Evolutionary conservation across 2,113 vertebrate genomes (phyloP), one percentile per base, ranked within the genome.

Genomic region (Kryptolebias marmoratus): DNA sequence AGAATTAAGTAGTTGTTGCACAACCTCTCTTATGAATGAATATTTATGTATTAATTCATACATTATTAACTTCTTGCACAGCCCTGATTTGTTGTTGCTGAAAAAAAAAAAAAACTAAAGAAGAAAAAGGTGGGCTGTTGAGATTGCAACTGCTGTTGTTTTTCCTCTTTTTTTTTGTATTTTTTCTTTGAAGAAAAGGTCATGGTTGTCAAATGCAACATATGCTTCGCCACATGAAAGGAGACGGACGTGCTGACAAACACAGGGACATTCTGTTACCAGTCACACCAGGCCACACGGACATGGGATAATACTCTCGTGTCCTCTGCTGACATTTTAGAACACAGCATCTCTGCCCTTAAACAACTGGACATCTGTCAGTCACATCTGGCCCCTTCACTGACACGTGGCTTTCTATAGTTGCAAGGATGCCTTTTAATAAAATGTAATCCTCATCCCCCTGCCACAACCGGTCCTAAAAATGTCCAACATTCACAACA

Each of bases 301-400:
- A 4, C 45, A 5, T 11, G 36, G 62, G 73, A 59, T 68, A 74
- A 76, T 39, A 30, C 58, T 11, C 61, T 27, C 47, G 57, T 58
- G 60, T 76, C 69, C 82, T 75, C 50, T 55, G 36, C 58, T 80
- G 77, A 64, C 52, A 68, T 81, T 71, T 71, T 31, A 78, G 74
- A 75, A 81, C 81, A 67, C 42, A 63, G 10, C n/a, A 16, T n/a
- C 50, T 18, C 9, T 11, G 16, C 39, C 5, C 39, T 42, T 8
- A 18, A n/a, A 50, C 49, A 50, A 4, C 50, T 11, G 9, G 50
- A 83, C 87, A 88, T 88, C 82, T 90, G 85, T 71, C 63, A 12
- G 11, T 86, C 81, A 85, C 82, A 86, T 90, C 82, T 89, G 76
- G 67, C 56, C 39, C 55, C 28, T 6, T 45, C 59, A 69, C 65